Conservation (phyloP, 2,888 invertebrate species). For the Caenorhabditis becei region DNA sequence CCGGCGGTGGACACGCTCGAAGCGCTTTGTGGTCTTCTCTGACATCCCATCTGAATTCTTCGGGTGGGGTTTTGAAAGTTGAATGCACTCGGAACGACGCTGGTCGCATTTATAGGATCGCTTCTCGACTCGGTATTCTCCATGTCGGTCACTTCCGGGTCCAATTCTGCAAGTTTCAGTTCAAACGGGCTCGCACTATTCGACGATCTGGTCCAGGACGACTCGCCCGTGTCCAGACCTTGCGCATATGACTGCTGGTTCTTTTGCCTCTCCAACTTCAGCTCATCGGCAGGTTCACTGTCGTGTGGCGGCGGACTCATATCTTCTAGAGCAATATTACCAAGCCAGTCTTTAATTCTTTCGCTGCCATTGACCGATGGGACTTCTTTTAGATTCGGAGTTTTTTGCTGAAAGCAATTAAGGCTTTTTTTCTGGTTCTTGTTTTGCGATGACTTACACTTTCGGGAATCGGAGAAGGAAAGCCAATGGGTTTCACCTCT, state of each 20-base stretch:
- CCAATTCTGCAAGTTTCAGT: not conserved
- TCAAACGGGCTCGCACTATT: not conserved
- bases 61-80: too few relatives aligned
- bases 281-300: not conserved
- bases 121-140: not conserved
- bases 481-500: not conserved
- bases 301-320: not conserved
- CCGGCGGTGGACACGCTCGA: too few relatives aligned
- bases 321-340: not conserved
- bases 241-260: not conserved
- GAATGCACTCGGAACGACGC: too few relatives aligned
- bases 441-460: too few relatives aligned
- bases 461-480: too few relatives aligned
- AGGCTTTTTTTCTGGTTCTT: too few relatives aligned
- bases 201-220: not conserved
- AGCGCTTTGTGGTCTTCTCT: too few relatives aligned
- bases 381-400: not conserved
- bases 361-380: not conserved
- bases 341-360: not conserved
- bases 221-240: not conserved
- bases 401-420: too few relatives aligned
- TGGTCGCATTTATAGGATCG: too few relatives aligned
- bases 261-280: not conserved
- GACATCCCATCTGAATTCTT: too few relatives aligned
- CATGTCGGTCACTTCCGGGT: not conserved